A percentile compares a stretch with the other conserved stretches of the same genome.
Evolutionary conservation across 1,140 invertebrate genomes (phyloP).

Genomic region (Tetragnatha versicolor): DNA sequence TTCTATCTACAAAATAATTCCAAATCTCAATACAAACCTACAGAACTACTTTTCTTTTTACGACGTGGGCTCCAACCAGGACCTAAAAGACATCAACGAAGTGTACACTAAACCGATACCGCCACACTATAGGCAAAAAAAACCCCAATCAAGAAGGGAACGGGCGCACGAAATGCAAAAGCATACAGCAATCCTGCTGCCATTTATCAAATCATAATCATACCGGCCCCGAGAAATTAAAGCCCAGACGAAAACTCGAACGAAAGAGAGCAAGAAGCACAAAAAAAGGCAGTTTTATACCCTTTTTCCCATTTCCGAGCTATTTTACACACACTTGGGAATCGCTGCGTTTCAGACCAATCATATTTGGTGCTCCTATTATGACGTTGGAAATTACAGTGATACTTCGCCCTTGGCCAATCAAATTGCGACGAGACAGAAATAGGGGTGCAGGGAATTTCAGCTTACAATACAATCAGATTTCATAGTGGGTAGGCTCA

Average conservation of each 20-base stretch:
- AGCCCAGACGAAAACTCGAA: conserved; percentile 7
- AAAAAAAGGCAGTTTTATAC: conserved; percentile 27
- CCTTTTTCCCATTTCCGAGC: conserved; percentile 41
- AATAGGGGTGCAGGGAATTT: conserved; percentile 50
- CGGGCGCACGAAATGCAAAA: background rate
- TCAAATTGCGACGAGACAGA: conserved; percentile 52
- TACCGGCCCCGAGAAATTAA: conserved; percentile 1
- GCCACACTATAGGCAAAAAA: too few species aligned
- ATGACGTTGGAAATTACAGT: conserved; percentile 54
- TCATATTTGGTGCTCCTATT: conserved; percentile 49
- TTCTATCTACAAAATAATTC: too few species aligned
- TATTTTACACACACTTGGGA: conserved; percentile 51
- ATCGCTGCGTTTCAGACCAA: conserved; percentile 24
- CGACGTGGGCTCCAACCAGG: too few species aligned
- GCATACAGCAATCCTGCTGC: background rate
- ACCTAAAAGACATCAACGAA: too few species aligned
- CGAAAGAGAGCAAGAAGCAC: background rate
- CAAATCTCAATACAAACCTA: too few species aligned
- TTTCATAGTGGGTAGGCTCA: conserved; percentile 43
- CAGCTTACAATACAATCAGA: conserved; percentile 52
- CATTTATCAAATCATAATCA: conserved; percentile 2
- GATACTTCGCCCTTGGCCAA: conserved; percentile 46
- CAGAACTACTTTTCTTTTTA: too few species aligned
- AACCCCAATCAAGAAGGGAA: too few species aligned
- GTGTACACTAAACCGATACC: too few species aligned